Percentiles rank a stretch among this genome's conserved stretches.
These are phyloP conservation scores for Pantherophis vulpinus DNA, from an alignment of 2,797 vertebrate genomes.

Conservation along the genomic window DNA sequence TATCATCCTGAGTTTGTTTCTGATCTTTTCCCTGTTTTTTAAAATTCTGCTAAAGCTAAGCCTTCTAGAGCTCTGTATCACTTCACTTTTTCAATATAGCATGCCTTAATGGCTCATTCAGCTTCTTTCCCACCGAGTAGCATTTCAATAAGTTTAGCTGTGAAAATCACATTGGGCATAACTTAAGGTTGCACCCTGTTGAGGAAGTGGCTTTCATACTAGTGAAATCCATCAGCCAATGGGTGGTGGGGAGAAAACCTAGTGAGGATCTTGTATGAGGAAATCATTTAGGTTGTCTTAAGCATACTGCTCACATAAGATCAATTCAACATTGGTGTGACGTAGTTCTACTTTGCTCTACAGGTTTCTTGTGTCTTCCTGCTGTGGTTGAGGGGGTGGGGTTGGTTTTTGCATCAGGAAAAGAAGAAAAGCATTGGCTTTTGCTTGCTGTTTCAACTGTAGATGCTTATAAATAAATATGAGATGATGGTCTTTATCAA, in stretches of 20 bases:
- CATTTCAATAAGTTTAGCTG: background rate
- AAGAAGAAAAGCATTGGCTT: background rate
- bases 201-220: background rate
- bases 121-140: background rate
- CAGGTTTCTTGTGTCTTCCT: background rate
- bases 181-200: background rate
- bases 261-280: slow-evolving; percentile 1
- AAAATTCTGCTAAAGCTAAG: background rate
- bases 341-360: accelerated
- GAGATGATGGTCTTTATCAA: background rate
- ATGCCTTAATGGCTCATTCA: background rate
- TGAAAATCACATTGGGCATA: background rate
- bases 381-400: background rate
- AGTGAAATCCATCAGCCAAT: background rate
- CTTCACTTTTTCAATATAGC: background rate
- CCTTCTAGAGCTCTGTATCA: background rate
- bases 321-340: background rate
- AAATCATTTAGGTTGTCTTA: background rate
- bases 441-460: background rate
- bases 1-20: background rate
- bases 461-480: background rate
- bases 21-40: background rate
- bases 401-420: slow-evolving; percentile 5
- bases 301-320: background rate
- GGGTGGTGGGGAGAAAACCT: background rate